phyloP scores from a whole-genome alignment of 2,113 vertebrate species.

The Pogona vitticeps region DNA sequence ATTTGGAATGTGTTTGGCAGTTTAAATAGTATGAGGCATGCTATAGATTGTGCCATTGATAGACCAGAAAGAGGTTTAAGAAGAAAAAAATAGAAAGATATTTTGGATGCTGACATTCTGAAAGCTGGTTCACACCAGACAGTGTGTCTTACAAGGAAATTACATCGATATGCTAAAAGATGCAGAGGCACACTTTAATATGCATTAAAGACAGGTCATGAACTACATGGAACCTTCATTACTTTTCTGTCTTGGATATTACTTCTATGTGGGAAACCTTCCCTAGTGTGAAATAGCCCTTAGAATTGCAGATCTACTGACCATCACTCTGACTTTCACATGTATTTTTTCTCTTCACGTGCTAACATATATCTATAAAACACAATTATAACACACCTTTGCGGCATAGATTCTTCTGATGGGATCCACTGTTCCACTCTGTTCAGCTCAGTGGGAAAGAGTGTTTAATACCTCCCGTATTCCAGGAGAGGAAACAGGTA shows the following conservation, averaged over 20 bases:
- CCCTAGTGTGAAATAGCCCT: not conserved
- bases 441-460: conserved; percentile 95
- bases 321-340: conserved; percentile 1
- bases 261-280: not conserved
- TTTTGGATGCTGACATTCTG: not conserved
- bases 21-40: not conserved
- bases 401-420: conserved; percentile 84
- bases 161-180: not conserved
- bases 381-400: not conserved
- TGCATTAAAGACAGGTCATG: not conserved
- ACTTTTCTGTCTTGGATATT: not conserved
- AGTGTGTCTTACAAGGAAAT: not conserved
- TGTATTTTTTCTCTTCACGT: conserved; percentile 30
- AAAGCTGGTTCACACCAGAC: not conserved
- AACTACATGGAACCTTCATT: not conserved
- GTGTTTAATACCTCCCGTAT: conserved; percentile 94
- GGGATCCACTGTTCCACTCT: conserved; percentile 94
- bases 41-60: fast-evolving
- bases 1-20: not conserved
- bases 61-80: not conserved
- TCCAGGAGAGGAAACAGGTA: conserved; percentile 94
- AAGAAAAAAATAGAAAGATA: fast-evolving
- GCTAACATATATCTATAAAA: not conserved
- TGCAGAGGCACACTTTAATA: not conserved
- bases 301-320: conserved; percentile 3